These are phyloP conservation scores for Periphyllus acericola DNA, from an alignment of 2,888 invertebrate species.

Conservation along the genomic window DNA sequence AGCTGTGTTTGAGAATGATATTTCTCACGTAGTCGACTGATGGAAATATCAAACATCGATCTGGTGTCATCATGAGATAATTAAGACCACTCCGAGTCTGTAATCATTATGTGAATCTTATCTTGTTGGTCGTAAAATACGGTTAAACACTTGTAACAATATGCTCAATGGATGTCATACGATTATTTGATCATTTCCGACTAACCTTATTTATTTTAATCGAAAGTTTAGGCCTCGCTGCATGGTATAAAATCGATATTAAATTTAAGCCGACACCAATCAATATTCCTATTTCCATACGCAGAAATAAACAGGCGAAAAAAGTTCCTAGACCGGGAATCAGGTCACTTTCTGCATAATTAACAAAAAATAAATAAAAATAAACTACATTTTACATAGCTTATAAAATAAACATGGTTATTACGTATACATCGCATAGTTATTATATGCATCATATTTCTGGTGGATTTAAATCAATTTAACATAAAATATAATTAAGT, in stretches of 20 bases:
- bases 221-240: slow-evolving; percentile 86
- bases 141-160: too few species aligned
- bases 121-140: not conserved
- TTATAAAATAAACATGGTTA: not conserved
- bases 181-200: not conserved
- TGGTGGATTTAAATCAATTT: too few species aligned
- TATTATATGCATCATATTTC: not conserved
- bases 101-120: slow-evolving; percentile 65
- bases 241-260: slow-evolving; percentile 85
- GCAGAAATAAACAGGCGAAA: slow-evolving; percentile 82
- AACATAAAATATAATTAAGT: too few species aligned
- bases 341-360: slow-evolving; percentile 80
- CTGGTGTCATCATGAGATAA: slow-evolving; percentile 85
- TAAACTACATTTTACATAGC: not conserved
- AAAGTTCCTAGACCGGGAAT: slow-evolving; percentile 89
- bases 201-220: slow-evolving; percentile 79
- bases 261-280: slow-evolving; percentile 84
- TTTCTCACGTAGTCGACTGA: slow-evolving; percentile 89
- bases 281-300: slow-evolving; percentile 87
- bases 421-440: not conserved
- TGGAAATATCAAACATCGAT: slow-evolving; percentile 88
- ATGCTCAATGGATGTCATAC: not conserved
- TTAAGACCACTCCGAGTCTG: slow-evolving; percentile 77
- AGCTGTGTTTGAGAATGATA: slow-evolving; percentile 83
- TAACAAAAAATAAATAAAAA: slow-evolving; percentile 45